These are phyloP conservation scores for Onychostruthus taczanowskii DNA, from an alignment of 2,113 vertebrate genomes.

Conservation along the genomic window DNA sequence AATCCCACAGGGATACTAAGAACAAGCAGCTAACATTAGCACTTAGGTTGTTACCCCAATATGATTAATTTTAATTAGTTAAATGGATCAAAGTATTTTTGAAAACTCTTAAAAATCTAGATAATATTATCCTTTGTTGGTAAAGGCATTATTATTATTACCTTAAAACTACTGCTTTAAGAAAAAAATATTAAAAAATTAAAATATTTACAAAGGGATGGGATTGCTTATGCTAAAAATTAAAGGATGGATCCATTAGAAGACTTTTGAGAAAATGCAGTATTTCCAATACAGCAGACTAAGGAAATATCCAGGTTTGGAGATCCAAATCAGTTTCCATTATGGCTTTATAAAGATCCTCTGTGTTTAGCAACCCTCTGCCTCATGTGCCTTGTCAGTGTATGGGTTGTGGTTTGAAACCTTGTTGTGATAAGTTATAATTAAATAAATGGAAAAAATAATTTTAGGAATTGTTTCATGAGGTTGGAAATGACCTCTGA, in stretches of 20 bases:
- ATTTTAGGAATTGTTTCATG: background rate
- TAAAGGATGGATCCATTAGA: background rate
- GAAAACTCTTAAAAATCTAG: background rate
- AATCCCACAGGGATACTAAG: background rate
- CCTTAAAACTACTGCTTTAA: background rate
- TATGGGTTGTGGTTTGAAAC: background rate
- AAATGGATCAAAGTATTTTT: background rate
- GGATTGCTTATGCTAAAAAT: background rate
- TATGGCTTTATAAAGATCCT: background rate
- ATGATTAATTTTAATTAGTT: background rate
- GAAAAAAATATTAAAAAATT: background rate
- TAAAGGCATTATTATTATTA: background rate
- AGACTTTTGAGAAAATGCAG: background rate
- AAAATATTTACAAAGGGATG: background rate
- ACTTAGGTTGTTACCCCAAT: background rate
- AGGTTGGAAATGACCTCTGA: background rate
- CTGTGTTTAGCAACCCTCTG: background rate
- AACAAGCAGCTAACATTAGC: background rate
- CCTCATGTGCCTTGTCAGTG: background rate
- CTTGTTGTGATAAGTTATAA: background rate
- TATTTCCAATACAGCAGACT: background rate
- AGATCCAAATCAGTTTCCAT: background rate
- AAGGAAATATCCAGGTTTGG: background rate
- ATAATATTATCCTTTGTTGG: background rate
- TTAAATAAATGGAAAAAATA: background rate